A percentile compares a stretch with the other conserved stretches of the same genome.
Evolutionary conservation across 2,888 invertebrate species (phyloP).

Genomic region (Lasioglossum morio): DNA sequence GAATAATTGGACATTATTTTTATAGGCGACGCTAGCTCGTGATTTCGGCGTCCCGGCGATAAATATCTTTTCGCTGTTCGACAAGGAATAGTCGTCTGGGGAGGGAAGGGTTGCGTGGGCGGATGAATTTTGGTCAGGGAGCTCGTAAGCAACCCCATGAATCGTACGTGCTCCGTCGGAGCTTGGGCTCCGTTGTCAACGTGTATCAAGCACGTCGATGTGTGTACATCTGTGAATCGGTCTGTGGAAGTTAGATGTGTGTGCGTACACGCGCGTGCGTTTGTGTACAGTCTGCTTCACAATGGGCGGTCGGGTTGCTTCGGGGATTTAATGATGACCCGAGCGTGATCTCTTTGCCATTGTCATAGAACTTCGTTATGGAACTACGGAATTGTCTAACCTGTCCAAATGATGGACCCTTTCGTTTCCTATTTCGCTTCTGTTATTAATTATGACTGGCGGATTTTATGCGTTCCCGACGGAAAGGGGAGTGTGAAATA

Average conservation of each 20-base stretch:
- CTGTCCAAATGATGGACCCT: background rate
- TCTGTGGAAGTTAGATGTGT: background rate
- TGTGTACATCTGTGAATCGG: background rate
- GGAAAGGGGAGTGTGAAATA: no score
- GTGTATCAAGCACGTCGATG: constrained; percentile 30
- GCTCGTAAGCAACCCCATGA: constrained; percentile 70
- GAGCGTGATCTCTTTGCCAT: background rate
- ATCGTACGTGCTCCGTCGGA: constrained; percentile 70
- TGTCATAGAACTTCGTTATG: background rate
- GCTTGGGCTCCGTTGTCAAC: constrained; percentile 52
- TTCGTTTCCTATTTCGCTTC: background rate
- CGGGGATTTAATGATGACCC: background rate
- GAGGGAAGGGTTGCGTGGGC: constrained; percentile 64
- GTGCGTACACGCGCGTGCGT: constrained; percentile 30
- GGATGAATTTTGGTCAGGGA: constrained; percentile 71
- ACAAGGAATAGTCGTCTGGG: constrained; percentile 64
- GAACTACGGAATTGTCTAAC: background rate
- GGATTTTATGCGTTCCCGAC: background rate
- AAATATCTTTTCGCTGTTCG: constrained; percentile 61
- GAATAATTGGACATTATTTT: constrained; percentile 44
- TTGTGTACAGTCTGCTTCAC: constrained; percentile 42
- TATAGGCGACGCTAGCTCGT: constrained; percentile 20
- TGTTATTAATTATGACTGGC: background rate
- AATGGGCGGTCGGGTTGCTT: background rate
- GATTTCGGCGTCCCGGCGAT: constrained; percentile 46